Evolutionary conservation across 2,797 vertebrate genomes (phyloP).

Genomic region (Micropoecilia bifurca): DNA sequence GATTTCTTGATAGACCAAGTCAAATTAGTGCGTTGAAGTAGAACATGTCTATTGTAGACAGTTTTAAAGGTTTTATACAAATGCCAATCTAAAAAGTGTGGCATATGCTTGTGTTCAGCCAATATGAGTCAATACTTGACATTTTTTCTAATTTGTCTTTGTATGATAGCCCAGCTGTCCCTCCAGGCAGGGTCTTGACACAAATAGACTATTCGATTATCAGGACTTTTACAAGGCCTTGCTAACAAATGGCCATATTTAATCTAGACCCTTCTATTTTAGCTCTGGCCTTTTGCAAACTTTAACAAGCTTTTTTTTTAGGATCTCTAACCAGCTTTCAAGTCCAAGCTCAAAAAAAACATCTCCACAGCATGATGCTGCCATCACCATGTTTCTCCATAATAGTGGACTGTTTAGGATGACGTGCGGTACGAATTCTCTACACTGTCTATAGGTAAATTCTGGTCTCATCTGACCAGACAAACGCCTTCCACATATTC

Average conservation of each 20-base stretch:
- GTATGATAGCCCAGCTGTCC: not conserved
- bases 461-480: not conserved
- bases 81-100: not conserved
- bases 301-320: too few species aligned
- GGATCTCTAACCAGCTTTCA: too few species aligned
- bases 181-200: not conserved
- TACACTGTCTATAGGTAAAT: not conserved
- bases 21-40: not conserved
- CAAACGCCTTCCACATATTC: not conserved
- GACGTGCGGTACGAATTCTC: not conserved
- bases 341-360: too few species aligned
- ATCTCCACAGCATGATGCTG: too few species aligned
- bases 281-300: not conserved
- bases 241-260: not conserved
- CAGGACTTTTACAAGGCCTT: not conserved
- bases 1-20: not conserved
- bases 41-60: not conserved
- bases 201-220: not conserved
- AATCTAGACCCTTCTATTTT: not conserved
- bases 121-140: not conserved
- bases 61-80: not conserved
- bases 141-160: not conserved
- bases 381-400: not conserved
- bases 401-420: not conserved
- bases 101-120: not conserved